Evolutionary conservation across 2,797 vertebrate genomes (phyloP), one percentile per base, ranked within the genome.

Genomic region (Anabacerthia variegaticeps): DNA sequence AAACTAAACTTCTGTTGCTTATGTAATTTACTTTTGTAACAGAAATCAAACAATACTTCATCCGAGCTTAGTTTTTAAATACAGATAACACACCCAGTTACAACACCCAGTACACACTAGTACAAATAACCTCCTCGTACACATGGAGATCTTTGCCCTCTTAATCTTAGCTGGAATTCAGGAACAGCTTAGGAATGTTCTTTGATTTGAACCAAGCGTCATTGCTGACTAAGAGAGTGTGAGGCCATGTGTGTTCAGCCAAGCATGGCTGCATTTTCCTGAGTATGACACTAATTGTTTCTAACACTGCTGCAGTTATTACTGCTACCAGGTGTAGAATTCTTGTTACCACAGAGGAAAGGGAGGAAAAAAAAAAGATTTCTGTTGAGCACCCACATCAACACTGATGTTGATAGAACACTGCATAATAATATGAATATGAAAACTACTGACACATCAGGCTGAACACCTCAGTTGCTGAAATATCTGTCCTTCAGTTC

Each of bases 81-180:
- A 24, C 34, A 74, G 63, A 9, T 91, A 89, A 72, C 74, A 51
- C 63, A 66, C 59, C 55, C 66, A 58, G 2, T 92, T 95, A 75
- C 46, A 66, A 49, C 71, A 61, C 3, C 10, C 46, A 41, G 55
- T 39, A 14, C 46, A 20, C 20, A 6, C 14, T 28, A 69, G 39
- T 68, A 66, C 89, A 86, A 84, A 68, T 74, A 71, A 67, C 67
- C 32, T 94, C 4, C 37, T 84, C 85, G 85, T 87, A 21, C 59
- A 49, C 19, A 7, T 0, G 3, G 71, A 87, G 94, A 85, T 95
- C 92, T 97, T 96, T 97, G 92, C 63, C 91, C 94, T 92, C 44
- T 52, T 96, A 95, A 95, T 95, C 94, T 82, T 67, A 79, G 46
- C 59, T 89, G 95, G 94, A 94, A 94, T 95, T 95, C 90, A 63